Base-by-base conservation (phyloP, 2,888 invertebrate genomes). In the Ernsta delagoae region DNA sequence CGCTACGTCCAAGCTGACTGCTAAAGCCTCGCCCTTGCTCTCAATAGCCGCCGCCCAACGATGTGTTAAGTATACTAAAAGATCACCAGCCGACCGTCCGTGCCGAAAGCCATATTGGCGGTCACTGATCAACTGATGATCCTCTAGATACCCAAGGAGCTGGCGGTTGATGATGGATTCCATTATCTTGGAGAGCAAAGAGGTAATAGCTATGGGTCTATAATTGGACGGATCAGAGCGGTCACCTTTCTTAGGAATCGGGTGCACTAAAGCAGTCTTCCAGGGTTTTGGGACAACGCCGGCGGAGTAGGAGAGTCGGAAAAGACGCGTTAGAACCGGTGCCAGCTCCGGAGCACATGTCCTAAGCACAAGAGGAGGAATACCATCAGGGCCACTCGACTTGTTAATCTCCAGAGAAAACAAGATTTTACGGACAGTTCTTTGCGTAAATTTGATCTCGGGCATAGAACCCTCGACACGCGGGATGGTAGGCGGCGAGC, bases 401-500 rank as follows among this genome's bases (percentile, higher is more conserved):
- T 60, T 60, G 31, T 45, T 45, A 45, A 48, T 41, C 7, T 60
- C 31, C 12, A 62, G 61, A 36, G 61, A 48, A 8, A 8, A 9
- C 2, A 62, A 50, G 50, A 50, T 50, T 39, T 50, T 6, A 9
- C 36, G 36, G 8, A 50, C 61, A 12, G n/a, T n/a, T 36, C 36
- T 61, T 36, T 61, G 61, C 4, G 34, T 50, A 3, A 61, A 61
- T 3, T 6, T 9, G n/a, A 59, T 5, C 7, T 56, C 56, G 7
- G 11, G 39, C 36, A 45, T 11, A 5, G 59, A 59, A 41, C 59
- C 24, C 59, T 48, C 34, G 36, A 41, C 54, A 16, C 31, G 63
- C 43, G 54, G 7, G 54, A 64, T 64, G 63, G 54, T 64, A 24
- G 63, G 54, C 54, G 54, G 41, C 31, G 54, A n/a, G 54, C n/a